Conservation (phyloP, 2,113 vertebrate species). For the Brachypteracias leptosomus region DNA sequence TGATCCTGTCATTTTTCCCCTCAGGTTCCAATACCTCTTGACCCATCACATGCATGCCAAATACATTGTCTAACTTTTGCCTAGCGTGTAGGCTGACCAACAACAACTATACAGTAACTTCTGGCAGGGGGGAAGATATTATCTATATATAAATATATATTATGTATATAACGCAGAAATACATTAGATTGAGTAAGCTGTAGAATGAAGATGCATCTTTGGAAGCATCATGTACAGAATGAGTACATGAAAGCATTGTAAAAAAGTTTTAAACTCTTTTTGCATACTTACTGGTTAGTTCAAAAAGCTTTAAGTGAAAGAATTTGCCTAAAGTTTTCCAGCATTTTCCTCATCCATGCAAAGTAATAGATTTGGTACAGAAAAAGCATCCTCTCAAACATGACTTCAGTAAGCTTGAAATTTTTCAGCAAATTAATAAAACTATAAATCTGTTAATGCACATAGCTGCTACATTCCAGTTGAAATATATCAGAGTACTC, state of each 20-base stretch:
- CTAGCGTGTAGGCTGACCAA: not conserved
- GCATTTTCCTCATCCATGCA: not conserved
- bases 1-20: not conserved
- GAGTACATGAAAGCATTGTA: not conserved
- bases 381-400: not conserved
- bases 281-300: not conserved
- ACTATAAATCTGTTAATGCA: not conserved
- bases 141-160: not conserved
- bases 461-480: rapidly evolving
- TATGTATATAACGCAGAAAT: not conserved
- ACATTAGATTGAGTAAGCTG: not conserved
- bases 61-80: not conserved
- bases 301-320: not conserved
- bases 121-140: not conserved
- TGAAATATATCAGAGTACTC: not conserved
- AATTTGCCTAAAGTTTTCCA: not conserved
- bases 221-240: no score
- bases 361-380: not conserved
- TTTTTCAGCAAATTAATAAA: not conserved
- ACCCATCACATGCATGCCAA: not conserved
- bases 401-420: not conserved
- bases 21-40: not conserved
- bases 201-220: not conserved
- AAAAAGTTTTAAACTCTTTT: not conserved
- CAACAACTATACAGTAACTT: not conserved